Percentiles rank a stretch among this genome's conserved stretches.
phyloP scores from a whole-genome alignment of 2,113 vertebrate genomes.

The Misgurnus mizolepis region DNA sequence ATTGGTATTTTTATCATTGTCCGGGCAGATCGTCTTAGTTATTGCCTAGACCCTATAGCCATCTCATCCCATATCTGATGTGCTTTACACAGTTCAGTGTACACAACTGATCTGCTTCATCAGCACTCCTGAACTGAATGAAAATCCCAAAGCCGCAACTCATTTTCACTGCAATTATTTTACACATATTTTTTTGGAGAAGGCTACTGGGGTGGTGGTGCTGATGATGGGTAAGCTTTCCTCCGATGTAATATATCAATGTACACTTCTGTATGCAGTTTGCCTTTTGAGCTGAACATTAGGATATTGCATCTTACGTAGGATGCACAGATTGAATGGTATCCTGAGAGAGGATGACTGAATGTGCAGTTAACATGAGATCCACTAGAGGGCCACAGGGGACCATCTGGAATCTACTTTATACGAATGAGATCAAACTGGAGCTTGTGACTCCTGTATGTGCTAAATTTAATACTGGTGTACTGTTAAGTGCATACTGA shows the following conservation, averaged over 20 bases:
- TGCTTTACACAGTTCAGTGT: neutral
- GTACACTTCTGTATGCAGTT: neutral
- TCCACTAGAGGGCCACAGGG: slow-evolving; percentile 33
- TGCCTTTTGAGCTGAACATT: neutral
- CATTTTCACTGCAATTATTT: neutral
- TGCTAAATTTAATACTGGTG: neutral
- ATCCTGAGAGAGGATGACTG: neutral
- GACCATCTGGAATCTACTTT: slow-evolving; percentile 4
- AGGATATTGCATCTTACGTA: neutral
- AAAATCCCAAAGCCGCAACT: neutral
- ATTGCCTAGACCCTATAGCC: no score
- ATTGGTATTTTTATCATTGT: no score
- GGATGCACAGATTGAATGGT: no score
- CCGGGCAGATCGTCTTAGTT: no score
- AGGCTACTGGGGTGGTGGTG: neutral
- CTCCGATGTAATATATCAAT: neutral
- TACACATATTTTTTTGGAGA: neutral
- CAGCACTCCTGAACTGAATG: neutral
- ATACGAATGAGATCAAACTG: neutral
- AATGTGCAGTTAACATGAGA: slow-evolving; percentile 26
- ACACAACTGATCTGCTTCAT: neutral
- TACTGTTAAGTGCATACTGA: neutral
- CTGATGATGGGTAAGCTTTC: neutral
- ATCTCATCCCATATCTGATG: neutral
- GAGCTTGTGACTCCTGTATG: neutral